Conservation (phyloP, 2,888 invertebrate genomes). For the Lochmaea crataegi region DNA sequence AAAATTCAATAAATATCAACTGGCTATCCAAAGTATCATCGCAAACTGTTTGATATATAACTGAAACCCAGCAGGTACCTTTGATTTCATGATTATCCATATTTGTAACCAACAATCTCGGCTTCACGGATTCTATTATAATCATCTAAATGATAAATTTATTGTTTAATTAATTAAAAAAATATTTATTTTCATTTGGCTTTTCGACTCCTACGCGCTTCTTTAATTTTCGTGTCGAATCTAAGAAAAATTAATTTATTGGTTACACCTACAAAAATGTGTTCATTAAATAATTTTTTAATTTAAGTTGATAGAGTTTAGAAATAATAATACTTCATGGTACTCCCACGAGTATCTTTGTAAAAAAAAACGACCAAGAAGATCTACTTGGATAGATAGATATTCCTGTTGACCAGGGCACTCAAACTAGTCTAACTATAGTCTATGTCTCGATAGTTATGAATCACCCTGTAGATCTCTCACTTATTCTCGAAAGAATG, state of each 20-base stretch:
- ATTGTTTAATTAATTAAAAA: conserved; percentile 36
- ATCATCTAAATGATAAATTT: conserved; percentile 33
- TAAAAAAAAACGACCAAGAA: no score
- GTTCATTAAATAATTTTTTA: conserved; percentile 15
- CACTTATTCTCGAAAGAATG: background rate
- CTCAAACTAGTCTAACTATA: no score
- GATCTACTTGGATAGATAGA: no score
- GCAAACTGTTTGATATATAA: conserved; percentile 37
- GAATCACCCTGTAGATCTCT: no score
- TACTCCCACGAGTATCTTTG: no score
- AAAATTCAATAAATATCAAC: conserved; percentile 32
- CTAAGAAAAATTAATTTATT: conserved; percentile 17
- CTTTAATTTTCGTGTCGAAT: conserved; percentile 11
- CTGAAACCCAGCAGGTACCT: conserved; percentile 27
- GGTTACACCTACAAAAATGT: conserved; percentile 34
- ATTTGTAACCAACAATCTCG: conserved; percentile 24
- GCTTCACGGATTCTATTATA: conserved; percentile 25
- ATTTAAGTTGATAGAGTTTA: no score
- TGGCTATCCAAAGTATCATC: conserved; percentile 22
- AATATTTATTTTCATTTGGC: conserved; percentile 27
- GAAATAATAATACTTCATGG: no score
- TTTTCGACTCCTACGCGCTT: conserved; percentile 19
- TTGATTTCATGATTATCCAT: conserved; percentile 30
- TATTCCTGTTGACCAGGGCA: no score
- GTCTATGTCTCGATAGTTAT: no score